phyloP scores from a whole-genome alignment of 2,888 invertebrate species.

The Drosophila infuscata region DNA sequence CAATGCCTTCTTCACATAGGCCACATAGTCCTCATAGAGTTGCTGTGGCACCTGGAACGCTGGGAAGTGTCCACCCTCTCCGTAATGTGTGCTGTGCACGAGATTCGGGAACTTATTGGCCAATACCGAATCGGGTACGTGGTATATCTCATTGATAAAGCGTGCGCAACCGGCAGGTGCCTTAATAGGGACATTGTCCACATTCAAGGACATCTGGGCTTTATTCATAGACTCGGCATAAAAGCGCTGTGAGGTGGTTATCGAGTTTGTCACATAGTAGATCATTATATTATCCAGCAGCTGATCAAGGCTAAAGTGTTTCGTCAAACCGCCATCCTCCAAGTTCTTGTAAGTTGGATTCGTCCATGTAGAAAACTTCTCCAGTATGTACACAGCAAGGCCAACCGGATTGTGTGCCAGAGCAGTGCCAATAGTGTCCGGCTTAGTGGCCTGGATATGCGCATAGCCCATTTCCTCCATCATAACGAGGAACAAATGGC shows the following conservation, averaged over 20 bases:
- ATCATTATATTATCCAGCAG: constrained; percentile 91
- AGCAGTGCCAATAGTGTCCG: constrained; percentile 91
- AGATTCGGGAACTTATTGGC: constrained; percentile 88
- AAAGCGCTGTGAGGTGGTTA: constrained; percentile 89
- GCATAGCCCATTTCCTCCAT: constrained; percentile 87
- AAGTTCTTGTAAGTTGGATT: constrained; percentile 86
- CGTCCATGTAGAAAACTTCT: constrained; percentile 92
- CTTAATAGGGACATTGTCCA: constrained; percentile 86
- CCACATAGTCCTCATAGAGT: constrained; percentile 90
- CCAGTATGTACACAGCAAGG: constrained; percentile 94
- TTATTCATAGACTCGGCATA: constrained; percentile 88
- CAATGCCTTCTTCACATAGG: constrained; percentile 85
- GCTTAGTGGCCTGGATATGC: constrained; percentile 94
- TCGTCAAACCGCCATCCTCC: constrained; percentile 89
- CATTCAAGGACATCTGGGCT: constrained; percentile 53
- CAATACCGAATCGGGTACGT: constrained; percentile 87
- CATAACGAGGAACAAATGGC: constrained; percentile 53
- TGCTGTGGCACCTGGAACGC: constrained; percentile 91
- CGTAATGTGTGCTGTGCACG: constrained; percentile 88
- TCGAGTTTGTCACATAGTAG: constrained; percentile 91
- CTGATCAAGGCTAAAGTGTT: constrained; percentile 86
- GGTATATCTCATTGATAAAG: constrained; percentile 89
- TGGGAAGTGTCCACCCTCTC: constrained; percentile 94
- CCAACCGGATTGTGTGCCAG: constrained; percentile 88
- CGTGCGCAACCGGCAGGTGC: constrained; percentile 91